Percentiles rank a stretch among this genome's conserved stretches.
These are phyloP conservation scores for Alligator sinensis DNA, from an alignment of 2,113 vertebrate genomes.

Conservation along the genomic window DNA sequence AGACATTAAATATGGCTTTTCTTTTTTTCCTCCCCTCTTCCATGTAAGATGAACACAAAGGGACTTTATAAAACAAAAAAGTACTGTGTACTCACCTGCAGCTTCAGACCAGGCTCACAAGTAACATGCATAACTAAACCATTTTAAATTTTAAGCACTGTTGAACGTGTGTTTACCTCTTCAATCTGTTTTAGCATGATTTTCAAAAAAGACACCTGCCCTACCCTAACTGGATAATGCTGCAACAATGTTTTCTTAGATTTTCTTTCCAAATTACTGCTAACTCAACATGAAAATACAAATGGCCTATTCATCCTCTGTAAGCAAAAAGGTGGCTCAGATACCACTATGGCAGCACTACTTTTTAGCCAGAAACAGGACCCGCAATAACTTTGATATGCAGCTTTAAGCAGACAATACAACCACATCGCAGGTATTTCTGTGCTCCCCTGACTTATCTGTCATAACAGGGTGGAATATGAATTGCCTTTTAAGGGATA, in stretches of 20 bases:
- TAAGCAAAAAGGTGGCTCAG: neutral
- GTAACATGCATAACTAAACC: neutral
- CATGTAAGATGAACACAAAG: too few species aligned
- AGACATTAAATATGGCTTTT: too few species aligned
- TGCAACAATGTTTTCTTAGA: neutral
- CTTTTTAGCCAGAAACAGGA: neutral
- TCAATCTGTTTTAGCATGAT: neutral
- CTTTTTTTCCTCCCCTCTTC: too few species aligned
- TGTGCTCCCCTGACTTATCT: neutral
- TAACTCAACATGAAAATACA: neutral
- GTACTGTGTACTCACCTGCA: too few species aligned
- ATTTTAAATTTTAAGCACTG: neutral
- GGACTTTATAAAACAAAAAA: too few species aligned
- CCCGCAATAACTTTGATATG: neutral
- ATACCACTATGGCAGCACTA: neutral
- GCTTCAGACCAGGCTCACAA: neutral
- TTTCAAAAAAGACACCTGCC: neutral
- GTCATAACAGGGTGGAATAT: neutral
- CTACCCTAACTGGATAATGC: neutral
- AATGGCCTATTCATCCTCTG: neutral
- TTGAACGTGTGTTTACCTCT: neutral
- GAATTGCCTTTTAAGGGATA: neutral
- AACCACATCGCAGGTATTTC: neutral
- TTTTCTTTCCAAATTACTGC: neutral
- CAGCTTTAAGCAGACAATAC: neutral